Base-by-base conservation (phyloP, 2,888 invertebrate genomes). In the Eubasilissa splendida region DNA sequence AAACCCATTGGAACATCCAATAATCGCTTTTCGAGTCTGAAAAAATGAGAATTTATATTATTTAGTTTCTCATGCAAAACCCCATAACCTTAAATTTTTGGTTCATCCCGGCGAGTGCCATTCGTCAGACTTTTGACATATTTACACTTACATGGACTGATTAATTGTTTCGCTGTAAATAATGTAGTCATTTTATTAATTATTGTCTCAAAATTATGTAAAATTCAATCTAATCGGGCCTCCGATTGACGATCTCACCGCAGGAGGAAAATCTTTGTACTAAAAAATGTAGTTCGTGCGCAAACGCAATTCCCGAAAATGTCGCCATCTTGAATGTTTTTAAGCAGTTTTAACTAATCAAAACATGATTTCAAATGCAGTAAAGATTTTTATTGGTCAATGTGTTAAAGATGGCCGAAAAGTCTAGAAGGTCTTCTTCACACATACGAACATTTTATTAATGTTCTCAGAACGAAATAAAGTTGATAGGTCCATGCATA, bases 151-250 rank as follows among this genome's bases (percentile, higher is more conserved):
- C 79, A 75, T n/a, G 79, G 79, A 59, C 59, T 79, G 7, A 79
- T 50, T 11, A 79, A 33, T 22, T 54, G 31, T 66, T 79, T 79
- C 3, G 73, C 58, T 52, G 75, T 75, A 50, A 79, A 75, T 54
- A 79, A 56, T 12, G 79, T 79, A 42, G 79, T 71, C 79, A 79
- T 79, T 63, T 79, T 79, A 56, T 50, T 73, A 31, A 14, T 56
- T n/a, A 12, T n/a, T 56, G 7, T 4, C 14, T 56, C 31, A 42
- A 73, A n/a, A 33, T 53, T 65, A 52, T 22, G 11, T 10, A 75
- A 75, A 42, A 60, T 60, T 60, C 3, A 50, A 53, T n/a, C 59
- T 50, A n/a, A 59, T 10, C 59, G 59, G 50, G 59, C 60, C 60
- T 59, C 22, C 4, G 52, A 50, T 54, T 2, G 9, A 50, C 59